phyloP scores from a whole-genome alignment of 2,797 vertebrate genomes.

The Tokudaia tokunoshimensis region DNA sequence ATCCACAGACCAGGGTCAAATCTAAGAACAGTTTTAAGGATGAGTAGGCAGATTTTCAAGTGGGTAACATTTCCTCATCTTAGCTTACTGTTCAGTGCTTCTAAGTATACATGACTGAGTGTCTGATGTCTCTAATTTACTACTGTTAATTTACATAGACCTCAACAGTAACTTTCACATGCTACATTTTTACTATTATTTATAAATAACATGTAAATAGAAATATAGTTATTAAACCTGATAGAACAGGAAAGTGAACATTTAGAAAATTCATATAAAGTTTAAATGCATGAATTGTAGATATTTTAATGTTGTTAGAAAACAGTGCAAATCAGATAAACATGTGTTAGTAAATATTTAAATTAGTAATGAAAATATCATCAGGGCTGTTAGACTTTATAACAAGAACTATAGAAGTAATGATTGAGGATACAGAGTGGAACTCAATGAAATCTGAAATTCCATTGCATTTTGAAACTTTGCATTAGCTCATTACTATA shows the following conservation, averaged over 20 bases:
- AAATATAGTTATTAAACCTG: background rate
- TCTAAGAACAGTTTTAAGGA: background rate
- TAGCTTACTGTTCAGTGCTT: background rate
- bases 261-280: background rate
- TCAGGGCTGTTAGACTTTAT: background rate
- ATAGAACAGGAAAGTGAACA: background rate
- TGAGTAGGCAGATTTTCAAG: background rate
- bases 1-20: background rate
- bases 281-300: background rate
- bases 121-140: background rate
- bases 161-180: background rate
- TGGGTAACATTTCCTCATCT: background rate
- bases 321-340: constrained; percentile 26
- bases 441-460: background rate
- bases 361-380: constrained; percentile 7
- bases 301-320: background rate
- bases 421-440: background rate
- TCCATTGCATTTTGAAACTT: background rate
- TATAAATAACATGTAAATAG: background rate
- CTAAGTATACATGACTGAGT: background rate
- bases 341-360: background rate
- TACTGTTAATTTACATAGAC: background rate
- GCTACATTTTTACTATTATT: background rate
- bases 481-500: background rate
- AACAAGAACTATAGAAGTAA: background rate